Percentiles rank a stretch among this genome's conserved stretches.
Conservation (phyloP, 2,888 invertebrate genomes). For the Eudasyphora cyanicolor region DNA sequence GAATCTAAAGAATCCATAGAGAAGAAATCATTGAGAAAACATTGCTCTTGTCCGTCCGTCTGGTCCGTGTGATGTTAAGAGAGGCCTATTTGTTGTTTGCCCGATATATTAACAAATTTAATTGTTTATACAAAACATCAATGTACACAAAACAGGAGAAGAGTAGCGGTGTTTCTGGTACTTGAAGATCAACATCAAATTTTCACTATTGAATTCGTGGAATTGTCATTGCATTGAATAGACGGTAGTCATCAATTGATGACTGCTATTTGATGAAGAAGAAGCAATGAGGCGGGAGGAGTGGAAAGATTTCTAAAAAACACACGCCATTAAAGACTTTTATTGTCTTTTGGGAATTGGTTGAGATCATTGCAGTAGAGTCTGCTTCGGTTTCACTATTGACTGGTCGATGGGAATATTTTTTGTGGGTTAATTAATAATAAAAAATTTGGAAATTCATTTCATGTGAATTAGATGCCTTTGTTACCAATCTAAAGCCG, state of each 20-base stretch:
- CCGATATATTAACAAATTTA: conserved; percentile 63
- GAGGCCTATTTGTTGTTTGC: conserved; percentile 50
- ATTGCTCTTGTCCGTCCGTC: conserved; percentile 30
- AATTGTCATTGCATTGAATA: conserved; percentile 33
- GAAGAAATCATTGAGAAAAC: conserved; percentile 30
- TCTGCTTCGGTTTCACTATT: no score
- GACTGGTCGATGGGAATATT: conserved; percentile 40
- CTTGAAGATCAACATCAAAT: conserved; percentile 52
- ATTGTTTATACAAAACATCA: conserved; percentile 45
- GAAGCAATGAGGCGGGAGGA: not conserved
- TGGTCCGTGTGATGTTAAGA: conserved; percentile 32
- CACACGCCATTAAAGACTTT: conserved; percentile 57
- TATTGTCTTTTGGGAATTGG: conserved; percentile 52
- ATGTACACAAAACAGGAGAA: not conserved
- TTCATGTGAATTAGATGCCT: conserved; percentile 45
- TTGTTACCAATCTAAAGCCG: not conserved
- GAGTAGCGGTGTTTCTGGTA: conserved; percentile 29
- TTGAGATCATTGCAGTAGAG: conserved; percentile 27
- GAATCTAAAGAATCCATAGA: conserved; percentile 21
- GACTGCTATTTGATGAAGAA: conserved; percentile 4
- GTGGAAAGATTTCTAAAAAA: not conserved
- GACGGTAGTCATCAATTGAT: not conserved
- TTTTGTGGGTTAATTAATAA: conserved; percentile 61
- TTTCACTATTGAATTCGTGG: conserved; percentile 42
- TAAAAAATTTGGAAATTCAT: conserved; percentile 38